Evolutionary conservation across 2,888 invertebrate species (phyloP).

Genomic region (Clostera curtula): DNA sequence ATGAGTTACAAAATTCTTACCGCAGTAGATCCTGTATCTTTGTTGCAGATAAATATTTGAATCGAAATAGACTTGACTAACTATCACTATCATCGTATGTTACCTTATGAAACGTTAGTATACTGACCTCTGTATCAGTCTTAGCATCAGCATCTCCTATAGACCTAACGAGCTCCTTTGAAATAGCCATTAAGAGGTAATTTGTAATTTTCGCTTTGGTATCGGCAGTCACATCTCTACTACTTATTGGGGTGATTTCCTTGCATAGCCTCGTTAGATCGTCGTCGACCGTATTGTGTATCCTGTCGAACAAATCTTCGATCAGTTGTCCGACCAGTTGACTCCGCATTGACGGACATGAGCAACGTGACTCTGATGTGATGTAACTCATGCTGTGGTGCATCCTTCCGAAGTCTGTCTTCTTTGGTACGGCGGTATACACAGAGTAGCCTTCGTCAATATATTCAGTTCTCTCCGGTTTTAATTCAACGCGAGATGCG

Average conservation of each 20-base stretch:
- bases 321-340: constrained; percentile 65
- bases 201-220: constrained; percentile 69
- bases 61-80: no score
- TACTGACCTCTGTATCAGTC: constrained; percentile 69
- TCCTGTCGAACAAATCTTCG: constrained; percentile 63
- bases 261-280: constrained; percentile 56
- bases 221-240: constrained; percentile 48
- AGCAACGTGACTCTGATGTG: constrained; percentile 55
- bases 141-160: constrained; percentile 70
- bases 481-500: constrained; percentile 57
- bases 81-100: no score
- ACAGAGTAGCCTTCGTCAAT: constrained; percentile 66
- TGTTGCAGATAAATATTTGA: no score
- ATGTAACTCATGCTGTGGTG: constrained; percentile 69
- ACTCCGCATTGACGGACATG: constrained; percentile 63
- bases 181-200: constrained; percentile 70
- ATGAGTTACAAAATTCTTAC: constrained; percentile 22
- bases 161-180: constrained; percentile 67
- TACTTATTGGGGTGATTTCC: constrained; percentile 45
- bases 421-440: constrained; percentile 67
- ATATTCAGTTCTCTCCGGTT: constrained; percentile 64
- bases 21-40: no score
- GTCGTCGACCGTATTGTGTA: constrained; percentile 57
- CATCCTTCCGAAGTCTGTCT: constrained; percentile 62
- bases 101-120: no score